Conservation (phyloP, 2,888 invertebrate genomes). For the Teleiodes luculella region DNA sequence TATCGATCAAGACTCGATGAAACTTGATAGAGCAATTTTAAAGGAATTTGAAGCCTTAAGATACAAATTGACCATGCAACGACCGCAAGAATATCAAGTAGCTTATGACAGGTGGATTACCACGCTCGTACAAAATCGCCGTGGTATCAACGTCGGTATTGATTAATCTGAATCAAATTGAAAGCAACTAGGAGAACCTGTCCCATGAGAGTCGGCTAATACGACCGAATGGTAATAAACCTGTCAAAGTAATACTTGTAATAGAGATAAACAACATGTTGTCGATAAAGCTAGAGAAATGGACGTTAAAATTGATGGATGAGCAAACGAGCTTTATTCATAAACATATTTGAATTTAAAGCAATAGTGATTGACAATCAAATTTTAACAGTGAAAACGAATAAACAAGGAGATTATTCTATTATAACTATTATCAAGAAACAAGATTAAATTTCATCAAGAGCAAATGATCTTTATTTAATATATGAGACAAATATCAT, state of each 20-base stretch:
- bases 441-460: too few relatives aligned
- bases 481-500: too few relatives aligned
- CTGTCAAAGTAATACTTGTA: constrained; percentile 9
- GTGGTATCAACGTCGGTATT: constrained; percentile 3
- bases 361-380: too few relatives aligned
- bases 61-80: background rate
- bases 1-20: background rate
- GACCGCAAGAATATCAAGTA: constrained; percentile 5
- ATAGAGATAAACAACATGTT: constrained; percentile 6
- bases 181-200: background rate
- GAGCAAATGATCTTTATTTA: too few relatives aligned
- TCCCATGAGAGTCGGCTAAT: background rate
- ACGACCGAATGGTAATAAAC: constrained; percentile 8
- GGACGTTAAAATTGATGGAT: constrained; percentile 1
- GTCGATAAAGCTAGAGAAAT: background rate
- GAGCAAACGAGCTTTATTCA: background rate
- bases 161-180: background rate
- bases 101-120: background rate
- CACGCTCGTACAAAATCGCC: background rate
- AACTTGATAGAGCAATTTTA: background rate
- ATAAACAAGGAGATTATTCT: too few relatives aligned
- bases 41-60: constrained; percentile 2
- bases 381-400: too few relatives aligned
- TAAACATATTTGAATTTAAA: background rate
- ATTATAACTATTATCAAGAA: too few relatives aligned